A percentile compares a stretch with the other conserved stretches of the same genome.
These are phyloP conservation scores for Sinopyrophorus schimmeli DNA, from an alignment of 2,888 invertebrate genomes.

Conservation along the genomic window DNA sequence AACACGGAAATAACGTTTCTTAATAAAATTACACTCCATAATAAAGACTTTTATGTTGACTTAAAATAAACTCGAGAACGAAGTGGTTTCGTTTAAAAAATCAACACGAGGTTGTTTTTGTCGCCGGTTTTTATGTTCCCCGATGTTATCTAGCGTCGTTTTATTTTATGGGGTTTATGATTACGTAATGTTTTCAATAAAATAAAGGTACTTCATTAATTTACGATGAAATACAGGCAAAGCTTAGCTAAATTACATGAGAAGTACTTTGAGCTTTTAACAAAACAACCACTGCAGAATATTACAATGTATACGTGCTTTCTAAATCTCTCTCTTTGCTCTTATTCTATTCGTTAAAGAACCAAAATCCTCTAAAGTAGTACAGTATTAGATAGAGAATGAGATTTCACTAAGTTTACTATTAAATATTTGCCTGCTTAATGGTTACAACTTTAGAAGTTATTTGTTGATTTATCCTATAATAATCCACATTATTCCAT, in stretches of 20 bases:
- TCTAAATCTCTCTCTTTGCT: constrained; percentile 5
- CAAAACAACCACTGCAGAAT: constrained; percentile 22
- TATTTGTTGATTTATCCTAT: constrained; percentile 20
- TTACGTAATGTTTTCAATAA: no score
- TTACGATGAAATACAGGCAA: constrained; percentile 11
- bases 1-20: no score
- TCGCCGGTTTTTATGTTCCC: no score
- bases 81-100: no score
- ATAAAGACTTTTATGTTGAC: no score
- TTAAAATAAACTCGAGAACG: no score
- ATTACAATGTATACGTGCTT: constrained; percentile 15
- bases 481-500: no score
- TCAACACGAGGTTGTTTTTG: no score
- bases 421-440: constrained; percentile 20
- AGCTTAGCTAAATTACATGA: constrained; percentile 16
- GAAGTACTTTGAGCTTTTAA: constrained; percentile 14
- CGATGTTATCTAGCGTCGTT: no score
- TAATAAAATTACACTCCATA: no score
- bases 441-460: constrained; percentile 20
- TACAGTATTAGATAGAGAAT: constrained; percentile 14
- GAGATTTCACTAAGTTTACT: constrained; percentile 19
- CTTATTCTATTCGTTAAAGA: constrained; percentile 12
- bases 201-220: constrained; percentile 5
- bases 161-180: no score
- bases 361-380: constrained; percentile 22